Conservation (phyloP, 2,113 vertebrate species). For the Blennius ocellaris region DNA sequence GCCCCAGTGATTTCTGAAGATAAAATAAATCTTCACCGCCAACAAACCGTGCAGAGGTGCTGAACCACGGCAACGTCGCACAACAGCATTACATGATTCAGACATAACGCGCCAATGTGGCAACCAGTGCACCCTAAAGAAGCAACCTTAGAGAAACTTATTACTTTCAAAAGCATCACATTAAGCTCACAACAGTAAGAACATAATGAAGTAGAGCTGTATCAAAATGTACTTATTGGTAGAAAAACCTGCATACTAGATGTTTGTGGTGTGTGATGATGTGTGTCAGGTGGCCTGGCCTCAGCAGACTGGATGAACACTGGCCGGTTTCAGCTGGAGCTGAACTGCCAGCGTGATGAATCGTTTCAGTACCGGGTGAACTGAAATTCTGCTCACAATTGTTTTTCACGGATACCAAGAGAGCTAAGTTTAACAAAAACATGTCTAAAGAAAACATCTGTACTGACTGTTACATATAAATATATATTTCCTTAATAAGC, state of each 20-base stretch:
- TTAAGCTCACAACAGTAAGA: slow-evolving; percentile 28
- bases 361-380: slow-evolving; percentile 37
- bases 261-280: slow-evolving; percentile 44
- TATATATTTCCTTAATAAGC: slow-evolving; percentile 47
- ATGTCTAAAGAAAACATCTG: slow-evolving; percentile 45
- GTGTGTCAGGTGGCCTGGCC: slow-evolving; percentile 24
- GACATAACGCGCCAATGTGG: slow-evolving; percentile 4
- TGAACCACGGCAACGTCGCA: slow-evolving; percentile 21
- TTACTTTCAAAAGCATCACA: slow-evolving; percentile 24
- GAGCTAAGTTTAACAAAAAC: slow-evolving; percentile 50
- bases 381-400: slow-evolving; percentile 36
- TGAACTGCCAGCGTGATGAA: slow-evolving; percentile 39
- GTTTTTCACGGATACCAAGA: slow-evolving; percentile 32
- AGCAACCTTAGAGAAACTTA: slow-evolving; percentile 16
- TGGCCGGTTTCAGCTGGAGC: slow-evolving; percentile 27
- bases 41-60: slow-evolving; percentile 31
- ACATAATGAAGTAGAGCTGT: slow-evolving; percentile 11
- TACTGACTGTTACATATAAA: slow-evolving; percentile 70
- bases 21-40: slow-evolving; percentile 17
- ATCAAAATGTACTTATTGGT: slow-evolving; percentile 36
- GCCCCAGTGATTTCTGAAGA: slow-evolving; percentile 9
- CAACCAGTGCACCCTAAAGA: slow-evolving; percentile 14
- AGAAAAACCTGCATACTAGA: slow-evolving; percentile 32
- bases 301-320: slow-evolving; percentile 31
- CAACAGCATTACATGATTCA: slow-evolving; percentile 11